These are phyloP conservation scores for Willisornis vidua DNA, from an alignment of 2,113 vertebrate species.

Conservation along the genomic window DNA sequence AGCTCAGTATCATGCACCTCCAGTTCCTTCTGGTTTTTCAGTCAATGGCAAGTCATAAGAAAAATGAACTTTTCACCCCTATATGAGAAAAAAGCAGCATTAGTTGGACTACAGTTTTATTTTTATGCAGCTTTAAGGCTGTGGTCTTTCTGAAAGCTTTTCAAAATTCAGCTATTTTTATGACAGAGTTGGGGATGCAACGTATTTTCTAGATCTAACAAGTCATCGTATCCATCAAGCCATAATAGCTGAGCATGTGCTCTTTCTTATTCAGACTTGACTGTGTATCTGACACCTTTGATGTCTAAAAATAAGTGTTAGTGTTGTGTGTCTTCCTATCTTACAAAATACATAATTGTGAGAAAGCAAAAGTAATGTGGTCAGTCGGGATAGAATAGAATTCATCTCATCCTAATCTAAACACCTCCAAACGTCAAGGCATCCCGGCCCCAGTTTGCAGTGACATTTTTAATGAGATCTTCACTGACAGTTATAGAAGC, in stretches of 20 bases:
- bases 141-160: background rate
- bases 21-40: background rate
- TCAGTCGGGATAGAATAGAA: background rate
- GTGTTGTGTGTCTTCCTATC: background rate
- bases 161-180: background rate
- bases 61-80: background rate
- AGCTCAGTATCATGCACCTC: background rate
- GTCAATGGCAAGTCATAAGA: background rate
- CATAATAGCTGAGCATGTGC: background rate
- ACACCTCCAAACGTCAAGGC: background rate
- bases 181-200: background rate
- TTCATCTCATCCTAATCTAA: background rate
- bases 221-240: background rate
- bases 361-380: background rate
- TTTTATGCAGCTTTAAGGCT: background rate
- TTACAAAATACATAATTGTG: background rate
- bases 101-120: background rate
- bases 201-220: background rate
- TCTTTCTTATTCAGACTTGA: background rate
- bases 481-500: background rate
- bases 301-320: background rate
- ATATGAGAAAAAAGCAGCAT: background rate
- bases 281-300: background rate
- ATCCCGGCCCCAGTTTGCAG: background rate
- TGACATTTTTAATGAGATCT: background rate